Percentiles rank a stretch among this genome's conserved stretches.
Evolutionary conservation across 1,140 invertebrate genomes (phyloP).

Genomic region (Piezodorus guildinii): DNA sequence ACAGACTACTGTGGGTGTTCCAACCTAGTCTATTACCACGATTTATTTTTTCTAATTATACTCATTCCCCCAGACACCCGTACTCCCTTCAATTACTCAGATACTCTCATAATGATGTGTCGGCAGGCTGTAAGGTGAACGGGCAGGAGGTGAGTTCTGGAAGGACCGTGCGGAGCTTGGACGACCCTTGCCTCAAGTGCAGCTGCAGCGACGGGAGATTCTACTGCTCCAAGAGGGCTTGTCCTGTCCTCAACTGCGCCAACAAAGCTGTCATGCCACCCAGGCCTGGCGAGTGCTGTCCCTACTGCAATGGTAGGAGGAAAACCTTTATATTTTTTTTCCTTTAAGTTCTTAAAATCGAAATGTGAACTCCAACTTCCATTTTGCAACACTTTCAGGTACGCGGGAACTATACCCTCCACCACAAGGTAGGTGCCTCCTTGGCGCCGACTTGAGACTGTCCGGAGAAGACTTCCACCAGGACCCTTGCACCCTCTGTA

Average conservation of each 20-base stretch:
- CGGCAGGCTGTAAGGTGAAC: conserved; percentile 62
- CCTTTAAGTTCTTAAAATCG: too few species aligned
- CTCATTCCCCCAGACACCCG: too few species aligned
- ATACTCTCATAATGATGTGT: too few species aligned
- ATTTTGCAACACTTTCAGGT: conserved; percentile 28
- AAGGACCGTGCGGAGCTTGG: conserved; percentile 59
- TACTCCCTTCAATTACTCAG: too few species aligned
- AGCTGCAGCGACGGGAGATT: conserved; percentile 61
- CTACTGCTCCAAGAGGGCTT: conserved; percentile 70
- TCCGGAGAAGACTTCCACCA: conserved; percentile 45
- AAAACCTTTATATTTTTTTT: too few species aligned
- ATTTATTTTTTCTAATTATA: too few species aligned
- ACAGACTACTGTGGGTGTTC: too few species aligned
- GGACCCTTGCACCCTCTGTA: conserved; percentile 73
- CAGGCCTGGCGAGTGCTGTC: conserved; percentile 68
- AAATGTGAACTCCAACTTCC: too few species aligned
- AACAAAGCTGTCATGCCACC: conserved; percentile 45
- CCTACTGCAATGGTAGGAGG: conserved; percentile 1
- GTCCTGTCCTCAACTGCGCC: conserved; percentile 70
- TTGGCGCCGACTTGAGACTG: conserved; percentile 51
- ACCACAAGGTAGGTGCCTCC: conserved; percentile 50
- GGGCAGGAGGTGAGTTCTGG: conserved; percentile 51
- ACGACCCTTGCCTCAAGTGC: conserved; percentile 79
- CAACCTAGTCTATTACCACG: too few species aligned
- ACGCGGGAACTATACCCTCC: conserved; percentile 34